Evolutionary conservation across 2,888 invertebrate genomes (phyloP).

Genomic region (Hofmannophila pseudospretella): DNA sequence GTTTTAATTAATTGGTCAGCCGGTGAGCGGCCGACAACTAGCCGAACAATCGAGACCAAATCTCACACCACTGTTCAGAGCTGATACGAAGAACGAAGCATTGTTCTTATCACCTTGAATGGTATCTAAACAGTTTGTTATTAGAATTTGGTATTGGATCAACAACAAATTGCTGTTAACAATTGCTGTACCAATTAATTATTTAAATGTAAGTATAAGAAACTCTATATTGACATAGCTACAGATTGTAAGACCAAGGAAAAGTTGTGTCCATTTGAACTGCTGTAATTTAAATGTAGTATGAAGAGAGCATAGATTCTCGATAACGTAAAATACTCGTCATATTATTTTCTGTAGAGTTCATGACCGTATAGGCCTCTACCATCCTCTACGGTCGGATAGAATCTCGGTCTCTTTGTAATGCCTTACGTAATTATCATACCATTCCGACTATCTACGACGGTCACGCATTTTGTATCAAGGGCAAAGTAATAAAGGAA

Average conservation of each 20-base stretch:
- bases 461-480: slow-evolving; percentile 44
- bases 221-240: no score
- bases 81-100: slow-evolving; percentile 7
- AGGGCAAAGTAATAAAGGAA: slow-evolving; percentile 30
- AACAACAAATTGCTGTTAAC: no score
- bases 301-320: no score
- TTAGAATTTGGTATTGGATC: no score
- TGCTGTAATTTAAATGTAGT: no score
- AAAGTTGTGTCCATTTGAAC: no score
- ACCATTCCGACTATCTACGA: slow-evolving; percentile 34
- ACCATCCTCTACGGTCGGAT: slow-evolving; percentile 11
- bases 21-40: slow-evolving; percentile 15
- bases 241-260: no score
- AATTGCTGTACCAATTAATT: no score
- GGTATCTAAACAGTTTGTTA: background rate
- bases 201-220: no score
- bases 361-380: slow-evolving; percentile 14
- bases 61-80: slow-evolving; percentile 5
- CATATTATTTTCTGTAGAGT: background rate
- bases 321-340: no score
- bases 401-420: slow-evolving; percentile 22
- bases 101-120: slow-evolving; percentile 8
- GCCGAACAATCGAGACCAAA: slow-evolving; percentile 7
- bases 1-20: slow-evolving; percentile 21
- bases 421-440: slow-evolving; percentile 36